phyloP scores from a whole-genome alignment of 2,888 invertebrate genomes.

The Euzophera pinguis region DNA sequence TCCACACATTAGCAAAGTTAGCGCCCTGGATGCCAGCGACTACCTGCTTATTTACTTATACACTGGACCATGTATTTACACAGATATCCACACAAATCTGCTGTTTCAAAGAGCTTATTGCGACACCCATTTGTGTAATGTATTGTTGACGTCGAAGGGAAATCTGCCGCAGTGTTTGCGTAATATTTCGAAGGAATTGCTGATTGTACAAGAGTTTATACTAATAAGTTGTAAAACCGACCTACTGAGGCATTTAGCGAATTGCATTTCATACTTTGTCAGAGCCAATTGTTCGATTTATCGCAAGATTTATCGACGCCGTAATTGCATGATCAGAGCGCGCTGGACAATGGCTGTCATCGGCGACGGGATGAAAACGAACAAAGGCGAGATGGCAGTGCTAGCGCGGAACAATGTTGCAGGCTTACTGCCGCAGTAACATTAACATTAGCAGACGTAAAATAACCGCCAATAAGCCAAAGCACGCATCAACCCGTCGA shows the following conservation, averaged over 20 bases:
- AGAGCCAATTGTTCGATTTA: slow-evolving; percentile 17
- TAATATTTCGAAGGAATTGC: slow-evolving; percentile 50
- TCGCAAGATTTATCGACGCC: slow-evolving; percentile 27
- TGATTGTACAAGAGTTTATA: slow-evolving; percentile 53
- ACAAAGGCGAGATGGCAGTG: slow-evolving; percentile 33
- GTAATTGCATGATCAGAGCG: slow-evolving; percentile 26
- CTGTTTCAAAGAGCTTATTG: slow-evolving; percentile 54
- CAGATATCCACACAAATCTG: slow-evolving; percentile 64
- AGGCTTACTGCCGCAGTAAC: slow-evolving; percentile 56
- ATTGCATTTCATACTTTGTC: slow-evolving; percentile 25
- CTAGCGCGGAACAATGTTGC: slow-evolving; percentile 62
- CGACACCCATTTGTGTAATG: slow-evolving; percentile 65
- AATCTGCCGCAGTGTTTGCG: slow-evolving; percentile 60
- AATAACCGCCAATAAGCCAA: slow-evolving; percentile 76
- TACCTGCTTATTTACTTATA: slow-evolving; percentile 65
- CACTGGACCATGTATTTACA: slow-evolving; percentile 54
- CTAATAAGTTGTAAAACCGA: slow-evolving; percentile 49
- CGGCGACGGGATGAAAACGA: slow-evolving; percentile 31
- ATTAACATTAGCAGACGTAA: slow-evolving; percentile 75
- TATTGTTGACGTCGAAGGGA: slow-evolving; percentile 67
- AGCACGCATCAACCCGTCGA: slow-evolving; percentile 71
- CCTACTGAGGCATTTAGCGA: slow-evolving; percentile 33
- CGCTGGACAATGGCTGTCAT: slow-evolving; percentile 30
- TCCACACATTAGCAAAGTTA: slow-evolving; percentile 76
- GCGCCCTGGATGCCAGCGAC: slow-evolving; percentile 56